phyloP scores from a whole-genome alignment of 1,140 invertebrate genomes.

The Drosophila grimshawi region DNA sequence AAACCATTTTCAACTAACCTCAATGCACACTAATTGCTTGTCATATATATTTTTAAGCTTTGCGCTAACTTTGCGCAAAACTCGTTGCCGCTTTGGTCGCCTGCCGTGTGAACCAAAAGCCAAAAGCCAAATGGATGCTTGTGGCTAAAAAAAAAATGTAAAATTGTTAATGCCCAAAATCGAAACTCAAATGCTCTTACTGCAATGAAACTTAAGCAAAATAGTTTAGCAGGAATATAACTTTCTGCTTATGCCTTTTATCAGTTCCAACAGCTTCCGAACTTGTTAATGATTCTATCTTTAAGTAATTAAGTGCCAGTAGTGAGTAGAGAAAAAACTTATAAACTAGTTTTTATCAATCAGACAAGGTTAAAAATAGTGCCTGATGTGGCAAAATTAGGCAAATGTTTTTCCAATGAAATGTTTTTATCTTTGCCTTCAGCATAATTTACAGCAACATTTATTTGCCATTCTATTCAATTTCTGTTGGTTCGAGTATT shows the following conservation, averaged over 20 bases:
- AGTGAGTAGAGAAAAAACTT: background rate
- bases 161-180: background rate
- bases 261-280: too few relatives aligned
- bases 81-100: slow-evolving; percentile 58
- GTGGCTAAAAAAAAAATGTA: slow-evolving; percentile 53
- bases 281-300: too few relatives aligned
- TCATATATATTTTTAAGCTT: slow-evolving; percentile 72
- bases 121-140: slow-evolving; percentile 72
- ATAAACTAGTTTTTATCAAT: background rate
- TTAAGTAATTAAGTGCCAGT: too few relatives aligned
- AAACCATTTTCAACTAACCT: slow-evolving; percentile 78
- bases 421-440: background rate
- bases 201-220: background rate
- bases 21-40: slow-evolving; percentile 83
- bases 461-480: background rate
- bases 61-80: slow-evolving; percentile 68
- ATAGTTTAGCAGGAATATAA: too few relatives aligned
- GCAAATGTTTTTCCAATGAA: background rate
- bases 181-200: slow-evolving; percentile 40
- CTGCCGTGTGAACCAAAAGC: slow-evolving; percentile 78
- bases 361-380: background rate
- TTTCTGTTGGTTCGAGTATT: too few relatives aligned
- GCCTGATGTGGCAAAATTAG: too few relatives aligned
- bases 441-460: background rate
- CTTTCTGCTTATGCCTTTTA: too few relatives aligned